Evolutionary conservation across 2,888 invertebrate genomes (phyloP).

Genomic region (Tanaodytes sp.): DNA sequence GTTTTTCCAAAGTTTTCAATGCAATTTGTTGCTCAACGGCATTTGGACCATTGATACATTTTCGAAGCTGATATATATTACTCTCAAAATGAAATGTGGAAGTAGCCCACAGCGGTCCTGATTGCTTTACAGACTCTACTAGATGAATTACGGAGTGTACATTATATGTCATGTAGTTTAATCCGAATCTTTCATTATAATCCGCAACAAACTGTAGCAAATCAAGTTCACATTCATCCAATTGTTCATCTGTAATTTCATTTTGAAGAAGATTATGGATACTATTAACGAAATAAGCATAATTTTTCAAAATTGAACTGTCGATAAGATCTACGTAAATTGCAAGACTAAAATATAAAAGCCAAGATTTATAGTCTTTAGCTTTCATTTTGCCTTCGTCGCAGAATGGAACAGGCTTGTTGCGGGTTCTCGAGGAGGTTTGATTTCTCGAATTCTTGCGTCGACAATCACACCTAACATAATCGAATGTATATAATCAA

Average conservation of each 20-base stretch:
- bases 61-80: constrained; percentile 17
- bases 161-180: constrained; percentile 15
- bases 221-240: constrained; percentile 5
- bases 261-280: constrained; percentile 17
- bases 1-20: constrained; percentile 16
- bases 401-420: constrained; percentile 7
- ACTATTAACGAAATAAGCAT: constrained; percentile 14
- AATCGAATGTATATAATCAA: constrained; percentile 32
- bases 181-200: background rate
- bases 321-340: constrained; percentile 9
- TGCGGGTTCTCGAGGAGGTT: constrained; percentile 18
- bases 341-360: constrained; percentile 9
- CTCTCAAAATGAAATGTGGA: constrained; percentile 38
- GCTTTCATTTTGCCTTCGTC: constrained; percentile 17
- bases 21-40: constrained; percentile 32
- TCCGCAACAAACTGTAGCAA: background rate
- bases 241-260: constrained; percentile 4
- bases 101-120: constrained; percentile 14
- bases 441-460: background rate
- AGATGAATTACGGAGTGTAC: constrained; percentile 22
- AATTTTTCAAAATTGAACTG: constrained; percentile 10
- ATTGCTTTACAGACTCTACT: constrained; percentile 15
- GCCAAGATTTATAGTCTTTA: constrained; percentile 23
- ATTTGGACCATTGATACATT: constrained; percentile 22
- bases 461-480: constrained; percentile 18